phyloP scores from a whole-genome alignment of 2,888 invertebrate genomes.

The Tachystola acroxantha region DNA sequence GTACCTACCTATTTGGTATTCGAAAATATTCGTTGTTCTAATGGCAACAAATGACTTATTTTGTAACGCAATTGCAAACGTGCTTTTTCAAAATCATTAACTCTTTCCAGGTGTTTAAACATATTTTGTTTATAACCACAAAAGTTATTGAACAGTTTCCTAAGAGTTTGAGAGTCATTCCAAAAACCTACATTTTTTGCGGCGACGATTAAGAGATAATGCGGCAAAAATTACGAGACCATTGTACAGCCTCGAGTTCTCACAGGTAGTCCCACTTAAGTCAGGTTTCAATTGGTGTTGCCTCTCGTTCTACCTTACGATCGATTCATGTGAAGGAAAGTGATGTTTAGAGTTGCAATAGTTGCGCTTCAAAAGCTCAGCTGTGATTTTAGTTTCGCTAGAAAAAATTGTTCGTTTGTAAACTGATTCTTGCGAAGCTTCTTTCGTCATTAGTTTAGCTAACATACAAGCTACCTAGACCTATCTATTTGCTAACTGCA shows the following conservation, averaged over 20 bases:
- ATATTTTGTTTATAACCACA: not conserved
- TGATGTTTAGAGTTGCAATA: conserved; percentile 19
- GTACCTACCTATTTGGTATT: no score
- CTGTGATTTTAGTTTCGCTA: conserved; percentile 34
- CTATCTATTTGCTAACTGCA: no score
- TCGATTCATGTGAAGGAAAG: conserved; percentile 27
- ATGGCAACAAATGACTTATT: no score
- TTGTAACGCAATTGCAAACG: no score
- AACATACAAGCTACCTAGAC: no score
- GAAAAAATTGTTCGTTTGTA: conserved; percentile 13
- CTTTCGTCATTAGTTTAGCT: not conserved
- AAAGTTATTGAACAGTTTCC: not conserved
- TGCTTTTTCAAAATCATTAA: no score
- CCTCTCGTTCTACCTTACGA: conserved; percentile 31
- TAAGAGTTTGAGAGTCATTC: conserved; percentile 18
- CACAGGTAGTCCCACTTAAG: conserved; percentile 30
- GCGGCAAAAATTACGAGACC: conserved; percentile 27
- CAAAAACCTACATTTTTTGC: conserved; percentile 33
- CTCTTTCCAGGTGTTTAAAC: no score
- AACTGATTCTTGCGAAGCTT: not conserved
- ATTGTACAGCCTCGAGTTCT: conserved; percentile 37
- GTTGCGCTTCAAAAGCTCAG: conserved; percentile 19
- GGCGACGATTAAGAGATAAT: conserved; percentile 31
- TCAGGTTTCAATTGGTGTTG: conserved; percentile 19
- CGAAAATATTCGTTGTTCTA: no score